Percentiles rank a stretch among this genome's conserved stretches.
Evolutionary conservation across 2,888 invertebrate genomes (phyloP).

Genomic region (Pollenia labialis): DNA sequence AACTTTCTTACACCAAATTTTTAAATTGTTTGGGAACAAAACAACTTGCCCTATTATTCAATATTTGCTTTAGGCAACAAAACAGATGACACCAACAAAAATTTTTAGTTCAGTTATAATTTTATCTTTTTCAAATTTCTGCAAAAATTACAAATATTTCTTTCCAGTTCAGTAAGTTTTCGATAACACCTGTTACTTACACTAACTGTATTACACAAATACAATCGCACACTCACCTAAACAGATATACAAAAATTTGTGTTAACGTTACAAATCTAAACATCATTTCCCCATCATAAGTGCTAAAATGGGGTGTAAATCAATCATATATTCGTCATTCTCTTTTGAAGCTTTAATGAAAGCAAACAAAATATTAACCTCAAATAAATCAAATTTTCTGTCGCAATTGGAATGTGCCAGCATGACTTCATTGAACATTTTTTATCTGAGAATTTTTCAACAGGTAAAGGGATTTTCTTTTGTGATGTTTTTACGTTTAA

Average conservation of each 20-base stretch:
- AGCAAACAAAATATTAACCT: slow-evolving; percentile 2
- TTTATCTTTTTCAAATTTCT: background rate
- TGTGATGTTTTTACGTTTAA: no score
- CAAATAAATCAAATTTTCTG: background rate
- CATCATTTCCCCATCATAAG: slow-evolving; percentile 50
- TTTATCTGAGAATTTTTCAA: no score
- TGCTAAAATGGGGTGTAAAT: slow-evolving; percentile 27
- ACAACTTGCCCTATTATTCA: no score
- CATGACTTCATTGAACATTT: no score
- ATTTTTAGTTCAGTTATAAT: background rate
- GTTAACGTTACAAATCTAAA: slow-evolving; percentile 41
- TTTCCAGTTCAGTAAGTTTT: slow-evolving; percentile 41
- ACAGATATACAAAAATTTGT: slow-evolving; percentile 2
- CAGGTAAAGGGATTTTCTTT: no score
- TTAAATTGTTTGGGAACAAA: no score
- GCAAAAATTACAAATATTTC: slow-evolving; percentile 26
- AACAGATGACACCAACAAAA: background rate
- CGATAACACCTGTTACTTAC: slow-evolving; percentile 23
- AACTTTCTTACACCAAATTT: no score
- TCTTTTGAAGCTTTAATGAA: slow-evolving; percentile 7
- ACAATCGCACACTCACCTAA: background rate
- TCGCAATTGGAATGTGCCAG: background rate
- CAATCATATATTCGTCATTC: slow-evolving; percentile 24
- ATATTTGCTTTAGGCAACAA: background rate
- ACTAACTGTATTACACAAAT: background rate